phyloP scores from a whole-genome alignment of 2,113 vertebrate species.

The Mesitornis unicolor region DNA sequence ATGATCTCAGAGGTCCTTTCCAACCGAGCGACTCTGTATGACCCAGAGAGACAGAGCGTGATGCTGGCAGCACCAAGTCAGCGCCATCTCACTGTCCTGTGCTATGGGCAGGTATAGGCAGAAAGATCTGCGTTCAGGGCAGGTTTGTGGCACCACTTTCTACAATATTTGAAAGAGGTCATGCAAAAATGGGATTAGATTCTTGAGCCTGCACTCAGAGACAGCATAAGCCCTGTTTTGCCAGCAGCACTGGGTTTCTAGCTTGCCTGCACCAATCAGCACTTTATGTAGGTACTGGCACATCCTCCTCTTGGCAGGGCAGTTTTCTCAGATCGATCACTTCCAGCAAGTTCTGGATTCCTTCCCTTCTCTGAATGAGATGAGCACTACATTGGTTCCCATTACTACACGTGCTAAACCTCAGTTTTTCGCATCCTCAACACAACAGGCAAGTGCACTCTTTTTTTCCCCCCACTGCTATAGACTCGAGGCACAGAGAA shows the following conservation, averaged over 20 bases:
- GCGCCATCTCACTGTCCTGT: accelerated
- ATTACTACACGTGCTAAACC: background rate
- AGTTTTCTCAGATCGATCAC: background rate
- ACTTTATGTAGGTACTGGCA: background rate
- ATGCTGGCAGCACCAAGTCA: accelerated
- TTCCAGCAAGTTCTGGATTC: background rate
- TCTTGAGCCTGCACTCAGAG: background rate
- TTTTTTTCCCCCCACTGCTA: background rate
- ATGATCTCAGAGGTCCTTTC: too few species aligned
- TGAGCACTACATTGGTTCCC: background rate
- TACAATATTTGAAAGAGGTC: background rate
- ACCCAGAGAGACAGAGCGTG: background rate
- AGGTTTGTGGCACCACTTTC: accelerated
- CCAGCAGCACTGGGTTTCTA: background rate
- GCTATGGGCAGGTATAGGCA: background rate
- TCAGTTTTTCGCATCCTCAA: background rate
- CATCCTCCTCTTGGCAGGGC: background rate
- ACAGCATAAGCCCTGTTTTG: accelerated
- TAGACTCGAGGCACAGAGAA: background rate
- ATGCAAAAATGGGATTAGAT: background rate
- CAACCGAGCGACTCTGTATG: too few species aligned
- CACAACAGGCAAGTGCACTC: accelerated
- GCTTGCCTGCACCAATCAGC: background rate
- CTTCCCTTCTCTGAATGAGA: background rate
- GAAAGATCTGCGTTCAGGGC: background rate